A percentile compares a stretch with the other conserved stretches of the same genome.
phyloP scores from a whole-genome alignment of 2,888 invertebrate genomes.

The Cephus nigrinus region DNA sequence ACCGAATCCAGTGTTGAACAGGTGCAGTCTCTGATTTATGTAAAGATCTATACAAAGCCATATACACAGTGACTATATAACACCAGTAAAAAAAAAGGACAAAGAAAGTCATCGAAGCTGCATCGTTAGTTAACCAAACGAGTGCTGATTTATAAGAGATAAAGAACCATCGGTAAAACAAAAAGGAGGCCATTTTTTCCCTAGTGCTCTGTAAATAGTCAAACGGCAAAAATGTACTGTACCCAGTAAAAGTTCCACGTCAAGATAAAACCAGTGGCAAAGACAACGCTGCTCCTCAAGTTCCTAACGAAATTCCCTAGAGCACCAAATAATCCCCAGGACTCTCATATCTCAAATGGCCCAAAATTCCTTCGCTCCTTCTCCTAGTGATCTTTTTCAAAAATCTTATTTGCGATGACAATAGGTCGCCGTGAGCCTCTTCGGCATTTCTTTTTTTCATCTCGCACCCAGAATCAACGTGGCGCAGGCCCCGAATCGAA shows the following conservation, averaged over 20 bases:
- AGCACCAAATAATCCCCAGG: not conserved
- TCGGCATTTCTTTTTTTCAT: not conserved
- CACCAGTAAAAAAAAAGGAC: no score
- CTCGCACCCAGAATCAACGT: not conserved
- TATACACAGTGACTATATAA: not conserved
- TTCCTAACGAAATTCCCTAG: not conserved
- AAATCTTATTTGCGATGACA: constrained; percentile 4
- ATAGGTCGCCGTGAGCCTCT: not conserved
- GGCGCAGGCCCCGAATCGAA: not conserved
- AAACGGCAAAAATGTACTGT: no score
- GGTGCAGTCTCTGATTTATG: not conserved
- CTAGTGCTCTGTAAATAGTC: no score
- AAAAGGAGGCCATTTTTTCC: no score
- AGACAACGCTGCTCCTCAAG: not conserved
- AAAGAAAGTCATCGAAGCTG: no score
- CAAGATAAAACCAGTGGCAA: no score
- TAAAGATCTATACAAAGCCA: not conserved
- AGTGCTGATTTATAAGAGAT: not conserved
- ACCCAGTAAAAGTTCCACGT: no score
- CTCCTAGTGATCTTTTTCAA: not conserved
- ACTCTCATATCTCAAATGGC: not conserved
- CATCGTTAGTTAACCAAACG: no score
- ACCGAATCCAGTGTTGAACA: not conserved
- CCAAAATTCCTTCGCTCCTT: not conserved
- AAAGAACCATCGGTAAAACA: no score